A percentile compares a stretch with the other conserved stretches of the same genome.
These are phyloP conservation scores for Platerodrilus igneus DNA, from an alignment of 2,888 invertebrate genomes.

Conservation along the genomic window DNA sequence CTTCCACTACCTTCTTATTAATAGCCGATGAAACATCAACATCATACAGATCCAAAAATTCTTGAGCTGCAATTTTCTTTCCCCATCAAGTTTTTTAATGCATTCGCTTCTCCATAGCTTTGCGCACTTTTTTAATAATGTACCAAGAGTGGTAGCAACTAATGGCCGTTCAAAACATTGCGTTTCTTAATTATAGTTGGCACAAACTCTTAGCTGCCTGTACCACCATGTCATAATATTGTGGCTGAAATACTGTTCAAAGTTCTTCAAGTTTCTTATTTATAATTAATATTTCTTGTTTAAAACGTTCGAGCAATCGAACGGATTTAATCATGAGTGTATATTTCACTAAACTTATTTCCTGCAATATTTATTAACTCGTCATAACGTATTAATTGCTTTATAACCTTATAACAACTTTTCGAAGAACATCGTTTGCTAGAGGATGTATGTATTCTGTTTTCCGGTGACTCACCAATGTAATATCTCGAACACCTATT, in stretches of 20 bases:
- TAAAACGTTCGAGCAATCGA: slow-evolving; percentile 15
- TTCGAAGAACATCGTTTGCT: background rate
- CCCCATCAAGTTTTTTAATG: slow-evolving; percentile 8
- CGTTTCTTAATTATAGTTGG: slow-evolving; percentile 3
- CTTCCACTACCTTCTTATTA: slow-evolving; percentile 15
- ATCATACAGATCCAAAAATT: slow-evolving; percentile 16
- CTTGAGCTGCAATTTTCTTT: slow-evolving; percentile 9
- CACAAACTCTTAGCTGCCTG: slow-evolving; percentile 11
- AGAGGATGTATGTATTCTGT: no score
- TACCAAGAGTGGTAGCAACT: background rate
- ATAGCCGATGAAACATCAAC: slow-evolving; percentile 15
- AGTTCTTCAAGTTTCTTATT: slow-evolving; percentile 9
- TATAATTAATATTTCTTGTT: slow-evolving; percentile 9
- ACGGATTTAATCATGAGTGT: slow-evolving; percentile 6
- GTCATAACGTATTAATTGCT: slow-evolving; percentile 4
- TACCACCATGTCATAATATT: slow-evolving; percentile 6
- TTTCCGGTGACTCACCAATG: no score
- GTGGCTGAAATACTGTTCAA: background rate
- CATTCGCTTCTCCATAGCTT: background rate
- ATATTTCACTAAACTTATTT: slow-evolving; percentile 4
- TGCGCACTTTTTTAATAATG: background rate
- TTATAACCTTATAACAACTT: slow-evolving; percentile 1
- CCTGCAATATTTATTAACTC: slow-evolving; percentile 4
- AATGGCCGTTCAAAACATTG: slow-evolving; percentile 14
- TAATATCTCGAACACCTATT: no score